Base-by-base conservation (phyloP, 2,797 vertebrate genomes). In the Malurus leucopterus region DNA sequence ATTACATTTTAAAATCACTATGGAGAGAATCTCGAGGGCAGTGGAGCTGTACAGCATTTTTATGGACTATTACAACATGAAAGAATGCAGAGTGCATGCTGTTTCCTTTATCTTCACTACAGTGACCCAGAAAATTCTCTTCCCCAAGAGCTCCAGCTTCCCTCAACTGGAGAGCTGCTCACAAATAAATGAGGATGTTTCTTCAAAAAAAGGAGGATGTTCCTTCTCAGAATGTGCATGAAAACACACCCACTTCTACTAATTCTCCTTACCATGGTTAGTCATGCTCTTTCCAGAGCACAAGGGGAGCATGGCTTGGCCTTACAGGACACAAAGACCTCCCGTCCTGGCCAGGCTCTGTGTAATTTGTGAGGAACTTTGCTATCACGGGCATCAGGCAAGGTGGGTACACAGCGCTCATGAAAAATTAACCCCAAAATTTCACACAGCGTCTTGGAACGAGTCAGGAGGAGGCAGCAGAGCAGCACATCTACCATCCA, bases 351-450 rank as follows among this genome's bases (percentile, higher is more conserved):
- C 26, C 75, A 63, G 47, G 57, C 15, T 18, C 36, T 53, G 40
- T 19, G 8, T 1, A 6, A 34, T 57, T 68, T 20, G 26, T 10
- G 20, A 58, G 32, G 27, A 85, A 36, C 59, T 89, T 55, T 71
- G 70, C 65, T 46, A 34, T 19, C 54, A 50, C 2, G 0, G 0
- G 24, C 40, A 67, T 32, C 47, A 6, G 5, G 32, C 8, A 40
- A 63, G 40, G 19, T 36, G 50, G 17, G 15, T 47, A 44, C 2
- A 4, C 46, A 70, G 57, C 63, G 9, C 57, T 61, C 32, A 38
- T 30, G 46, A 51, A n/a, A 17, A 76, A 50, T 11, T 40, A 72
- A 77, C 64, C 5, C 36, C 58, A 36, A 44, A 85, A 71, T 71
- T 44, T 36, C 36, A 44, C 40, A 40, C 29, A 62, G 9, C 29